Evolutionary conservation across 1,140 invertebrate species (phyloP), one percentile per base, ranked within the genome.

Genomic region (Tetranychus cinnabarinus): DNA sequence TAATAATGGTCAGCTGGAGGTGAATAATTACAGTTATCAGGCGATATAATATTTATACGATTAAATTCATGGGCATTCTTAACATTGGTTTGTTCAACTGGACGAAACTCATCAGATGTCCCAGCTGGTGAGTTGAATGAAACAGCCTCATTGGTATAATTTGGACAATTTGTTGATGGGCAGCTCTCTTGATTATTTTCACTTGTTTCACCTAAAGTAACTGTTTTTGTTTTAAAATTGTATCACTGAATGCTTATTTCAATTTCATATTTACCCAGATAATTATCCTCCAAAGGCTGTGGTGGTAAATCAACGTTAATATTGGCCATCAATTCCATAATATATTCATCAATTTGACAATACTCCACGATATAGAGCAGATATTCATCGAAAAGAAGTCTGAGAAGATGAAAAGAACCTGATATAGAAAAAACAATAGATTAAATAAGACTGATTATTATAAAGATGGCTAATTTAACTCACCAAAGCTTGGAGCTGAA

Each of bases 311-410:
- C 68, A 13, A 63, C 65, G 8, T 68, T 64, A 47, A 77, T 72
- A 56, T 70, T 70, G 15, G 67, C 65, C 39, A 76, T 65, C 34
- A 75, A 70, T 57, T 76, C 72, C 23, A 71, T 67, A 8, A 71
- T 70, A 55, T 71, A 65, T 50, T 74, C 72, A 56, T 76, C 71
- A 34, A 69, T 69, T 58, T 76, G 70, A 31, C 77, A 63, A 23
- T 67, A 67, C 61, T 77, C 76, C 2, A 78, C 70, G 46, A 73
- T 67, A 60, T 75, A 76, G 60, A 77, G 62, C 10, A 78, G 71
- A 62, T 77, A 77, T 61, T 78, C 77, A 63, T 78, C 75, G 65
- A 77, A 77, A 70, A 77, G 74, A 23, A 77, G 67, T 61, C 77
- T 74, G 47, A 78, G 66, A 42, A 78, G 68, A 64, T 77, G 75